These are phyloP conservation scores for Salarias fasciatus DNA, from an alignment of 2,797 vertebrate genomes.

Conservation along the genomic window DNA sequence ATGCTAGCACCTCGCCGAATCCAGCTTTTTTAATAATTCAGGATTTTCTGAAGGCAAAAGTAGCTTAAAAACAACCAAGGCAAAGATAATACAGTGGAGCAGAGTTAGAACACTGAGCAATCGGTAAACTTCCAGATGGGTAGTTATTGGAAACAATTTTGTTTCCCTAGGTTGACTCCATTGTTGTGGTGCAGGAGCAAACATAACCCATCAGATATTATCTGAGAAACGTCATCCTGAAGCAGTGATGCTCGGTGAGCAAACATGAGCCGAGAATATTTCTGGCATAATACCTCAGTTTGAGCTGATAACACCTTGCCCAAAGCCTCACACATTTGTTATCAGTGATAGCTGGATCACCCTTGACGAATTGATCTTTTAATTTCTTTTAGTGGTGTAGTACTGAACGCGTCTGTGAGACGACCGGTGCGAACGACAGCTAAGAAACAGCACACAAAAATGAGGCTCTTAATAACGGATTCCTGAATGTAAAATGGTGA, in stretches of 20 bases:
- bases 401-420: neutral
- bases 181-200: no score
- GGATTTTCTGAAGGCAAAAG: constrained; percentile 24
- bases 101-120: constrained; percentile 2
- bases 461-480: no score
- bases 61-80: constrained; percentile 4
- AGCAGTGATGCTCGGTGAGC: no score
- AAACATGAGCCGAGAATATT: constrained; percentile 20
- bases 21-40: constrained; percentile 50
- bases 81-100: constrained; percentile 14
- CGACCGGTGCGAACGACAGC: no score
- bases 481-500: no score
- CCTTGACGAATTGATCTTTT: constrained; percentile 7
- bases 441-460: no score
- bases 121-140: constrained; percentile 1
- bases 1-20: constrained; percentile 30
- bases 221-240: no score
- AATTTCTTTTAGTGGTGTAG: constrained; percentile 29
- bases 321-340: constrained; percentile 25
- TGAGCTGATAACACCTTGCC: constrained; percentile 49
- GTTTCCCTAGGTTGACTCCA: no score
- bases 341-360: no score
- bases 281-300: constrained; percentile 43
- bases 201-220: no score
- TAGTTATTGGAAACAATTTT: neutral